A percentile compares a stretch with the other conserved stretches of the same genome.
Conservation (phyloP, 2,888 invertebrate genomes). For the Dyspetes luteomarginatus region DNA sequence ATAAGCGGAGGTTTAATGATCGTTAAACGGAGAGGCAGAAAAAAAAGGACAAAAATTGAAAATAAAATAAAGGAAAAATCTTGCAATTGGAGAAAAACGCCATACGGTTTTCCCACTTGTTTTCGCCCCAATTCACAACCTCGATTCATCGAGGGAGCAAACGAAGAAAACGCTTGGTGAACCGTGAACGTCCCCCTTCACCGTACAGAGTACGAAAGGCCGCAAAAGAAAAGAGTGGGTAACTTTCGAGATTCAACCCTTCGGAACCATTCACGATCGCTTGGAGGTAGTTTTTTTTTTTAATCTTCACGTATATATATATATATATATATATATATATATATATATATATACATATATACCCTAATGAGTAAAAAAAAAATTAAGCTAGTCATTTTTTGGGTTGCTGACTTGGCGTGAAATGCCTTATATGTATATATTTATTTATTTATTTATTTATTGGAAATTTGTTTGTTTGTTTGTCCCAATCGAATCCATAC, state of each 20-base stretch:
- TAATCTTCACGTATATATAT: too few relatives aligned
- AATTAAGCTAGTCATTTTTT: too few relatives aligned
- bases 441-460: too few relatives aligned
- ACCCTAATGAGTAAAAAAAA: too few relatives aligned
- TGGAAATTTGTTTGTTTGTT: too few relatives aligned
- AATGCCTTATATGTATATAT: too few relatives aligned
- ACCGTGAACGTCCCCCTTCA: constrained; percentile 54
- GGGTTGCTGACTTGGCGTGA: too few relatives aligned
- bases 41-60: constrained; percentile 31
- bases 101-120: constrained; percentile 32
- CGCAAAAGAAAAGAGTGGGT: constrained; percentile 46
- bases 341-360: too few relatives aligned
- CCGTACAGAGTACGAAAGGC: constrained; percentile 55
- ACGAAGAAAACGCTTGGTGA: constrained; percentile 60
- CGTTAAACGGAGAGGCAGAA: constrained; percentile 11
- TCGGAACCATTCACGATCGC: constrained; percentile 29
- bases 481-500: too few relatives aligned
- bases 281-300: constrained; percentile 19
- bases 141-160: constrained; percentile 27
- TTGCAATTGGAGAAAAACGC: neutral
- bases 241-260: constrained; percentile 50
- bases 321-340: too few relatives aligned
- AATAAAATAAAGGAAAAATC: constrained; percentile 20
- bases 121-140: constrained; percentile 60
- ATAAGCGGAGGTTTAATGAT: neutral